These are phyloP conservation scores for Odontocerum albicorne DNA, from an alignment of 2,888 invertebrate genomes.

Conservation along the genomic window DNA sequence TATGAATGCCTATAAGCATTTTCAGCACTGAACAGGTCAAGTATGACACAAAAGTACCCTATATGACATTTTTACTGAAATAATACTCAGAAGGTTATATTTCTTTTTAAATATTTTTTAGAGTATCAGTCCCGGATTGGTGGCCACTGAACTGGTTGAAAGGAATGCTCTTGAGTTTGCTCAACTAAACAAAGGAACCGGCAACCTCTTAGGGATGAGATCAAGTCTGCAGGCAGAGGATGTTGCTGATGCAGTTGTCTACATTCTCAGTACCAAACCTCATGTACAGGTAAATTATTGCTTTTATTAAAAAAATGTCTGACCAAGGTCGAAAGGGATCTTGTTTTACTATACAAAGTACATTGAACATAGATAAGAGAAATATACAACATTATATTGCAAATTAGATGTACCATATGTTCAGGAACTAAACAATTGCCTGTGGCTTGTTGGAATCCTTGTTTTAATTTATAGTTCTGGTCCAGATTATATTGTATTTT, in stretches of 20 bases:
- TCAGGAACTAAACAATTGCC: too few species aligned
- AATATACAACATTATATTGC: not conserved
- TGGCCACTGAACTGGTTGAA: slow-evolving; percentile 51
- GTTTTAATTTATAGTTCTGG: too few species aligned
- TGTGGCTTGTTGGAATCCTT: too few species aligned
- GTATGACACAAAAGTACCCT: too few species aligned
- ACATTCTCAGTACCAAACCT: slow-evolving; percentile 62
- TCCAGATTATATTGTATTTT: too few species aligned
- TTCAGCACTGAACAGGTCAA: too few species aligned
- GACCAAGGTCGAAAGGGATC: too few species aligned
- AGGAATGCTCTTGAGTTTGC: not conserved
- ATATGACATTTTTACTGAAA: too few species aligned
- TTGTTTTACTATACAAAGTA: not conserved
- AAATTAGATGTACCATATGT: not conserved
- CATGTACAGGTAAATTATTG: slow-evolving; percentile 60
- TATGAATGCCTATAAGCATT: too few species aligned
- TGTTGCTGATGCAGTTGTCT: slow-evolving; percentile 63
- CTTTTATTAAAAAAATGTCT: too few species aligned
- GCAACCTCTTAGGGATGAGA: not conserved
- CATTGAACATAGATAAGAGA: not conserved
- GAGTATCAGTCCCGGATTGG: slow-evolving; percentile 66
- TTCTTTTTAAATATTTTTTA: slow-evolving; percentile 42
- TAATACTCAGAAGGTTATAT: too few species aligned
- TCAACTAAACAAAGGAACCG: too few species aligned
- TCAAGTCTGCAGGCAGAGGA: slow-evolving; percentile 47